Conservation (phyloP, 1,140 invertebrate species). For the Kradibia gibbosae region DNA sequence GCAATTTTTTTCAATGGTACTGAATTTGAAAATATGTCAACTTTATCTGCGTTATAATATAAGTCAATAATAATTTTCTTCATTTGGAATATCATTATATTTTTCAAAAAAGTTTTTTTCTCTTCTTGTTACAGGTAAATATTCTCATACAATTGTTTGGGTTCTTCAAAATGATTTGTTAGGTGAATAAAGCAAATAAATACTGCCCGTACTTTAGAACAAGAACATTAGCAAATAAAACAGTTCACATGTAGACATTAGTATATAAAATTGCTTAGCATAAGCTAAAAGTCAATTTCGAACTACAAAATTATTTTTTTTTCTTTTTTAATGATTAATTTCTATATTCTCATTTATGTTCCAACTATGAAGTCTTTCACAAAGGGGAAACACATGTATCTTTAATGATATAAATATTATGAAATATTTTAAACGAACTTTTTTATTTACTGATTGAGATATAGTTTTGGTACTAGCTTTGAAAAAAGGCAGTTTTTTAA, state of each 20-base stretch:
- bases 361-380: background rate
- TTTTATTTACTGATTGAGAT: too few relatives aligned
- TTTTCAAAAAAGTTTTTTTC: background rate
- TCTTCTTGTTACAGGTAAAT: conserved; percentile 37
- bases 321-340: background rate
- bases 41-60: background rate
- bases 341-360: background rate
- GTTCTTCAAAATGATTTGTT: background rate
- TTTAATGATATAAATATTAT: background rate
- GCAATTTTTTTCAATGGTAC: background rate
- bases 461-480: too few relatives aligned
- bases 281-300: background rate
- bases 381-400: background rate
- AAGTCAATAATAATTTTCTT: background rate
- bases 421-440: background rate
- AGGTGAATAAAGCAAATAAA: background rate
- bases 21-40: too few relatives aligned
- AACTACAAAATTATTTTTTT: background rate
- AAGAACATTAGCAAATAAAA: background rate
- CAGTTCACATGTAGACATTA: background rate
- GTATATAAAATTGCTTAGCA: background rate
- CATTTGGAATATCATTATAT: background rate
- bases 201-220: background rate
- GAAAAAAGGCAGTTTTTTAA: too few relatives aligned
- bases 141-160: background rate